Base-by-base conservation (phyloP, 2,888 invertebrate genomes). In the Pollenia labialis region DNA sequence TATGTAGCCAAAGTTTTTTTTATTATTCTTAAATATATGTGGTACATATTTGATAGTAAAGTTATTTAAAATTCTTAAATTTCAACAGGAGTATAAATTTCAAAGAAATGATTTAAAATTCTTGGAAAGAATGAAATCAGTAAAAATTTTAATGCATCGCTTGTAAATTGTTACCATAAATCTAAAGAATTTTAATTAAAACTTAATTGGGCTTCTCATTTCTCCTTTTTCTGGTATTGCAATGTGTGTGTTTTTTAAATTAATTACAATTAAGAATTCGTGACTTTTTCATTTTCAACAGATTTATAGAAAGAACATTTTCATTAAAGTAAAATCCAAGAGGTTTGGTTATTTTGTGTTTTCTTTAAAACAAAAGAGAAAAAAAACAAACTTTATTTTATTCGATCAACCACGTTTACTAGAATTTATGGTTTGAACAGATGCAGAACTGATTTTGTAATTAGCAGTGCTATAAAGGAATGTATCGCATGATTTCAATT, bases 111-210 rank as follows among this genome's bases (percentile, higher is more conserved):
- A 74, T 48, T 74, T 32, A 9, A 74, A 46, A 46, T 11, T 23
- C 7, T 12, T 10, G 18, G 10, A 6, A 46, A 18, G 10, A 12
- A 75, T 10, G 50, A 50, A 32, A n/a, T 18, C 12, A 12, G 6
- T 40, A 54, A 6, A 16, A 16, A 11, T 40, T 32, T 32, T 32
- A 32, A 32, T 32, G 32, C 0, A 6, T 4, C 11, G 11, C 12
- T 2, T 40, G 48, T 40, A 40, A 50, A 32, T 32, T 6, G 8
- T 10, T 44, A 23, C 10, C 18, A 50, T n/a, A n/a, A 14, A 12
- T 18, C 7, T 56, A 46, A 62, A 18, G 50, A 62, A 62, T 75
- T 52, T 62, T 62, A 75, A 62, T 75, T 75, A 62, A 75, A 50
- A 16, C 3, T n/a, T 3, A 62, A 40, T 12, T 42, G 42, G 69